Conservation (phyloP, 2,113 vertebrate species). For the Pseudorasbora parva region DNA sequence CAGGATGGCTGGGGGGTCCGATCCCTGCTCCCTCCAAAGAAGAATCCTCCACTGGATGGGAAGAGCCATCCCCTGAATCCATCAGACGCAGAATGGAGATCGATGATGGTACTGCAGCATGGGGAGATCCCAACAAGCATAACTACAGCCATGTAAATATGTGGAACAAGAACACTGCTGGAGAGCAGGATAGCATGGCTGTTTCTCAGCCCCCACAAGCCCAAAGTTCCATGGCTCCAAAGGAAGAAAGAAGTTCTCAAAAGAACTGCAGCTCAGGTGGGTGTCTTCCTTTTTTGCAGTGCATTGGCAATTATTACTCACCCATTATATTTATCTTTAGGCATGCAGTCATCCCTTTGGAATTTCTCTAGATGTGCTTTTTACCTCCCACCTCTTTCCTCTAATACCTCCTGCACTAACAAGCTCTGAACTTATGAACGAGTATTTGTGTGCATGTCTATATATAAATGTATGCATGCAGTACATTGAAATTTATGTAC, state of each 20-base stretch:
- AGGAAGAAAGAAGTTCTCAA: constrained; percentile 67
- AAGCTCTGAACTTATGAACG: not conserved
- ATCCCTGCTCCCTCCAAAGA: constrained; percentile 85
- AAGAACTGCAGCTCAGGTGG: constrained; percentile 82
- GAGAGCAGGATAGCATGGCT: constrained; percentile 83
- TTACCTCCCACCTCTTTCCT: constrained; percentile 29
- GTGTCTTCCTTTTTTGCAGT: constrained; percentile 48
- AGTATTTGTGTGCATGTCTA: constrained; percentile 4
- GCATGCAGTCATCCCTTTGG: constrained; percentile 44
- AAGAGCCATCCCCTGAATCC: constrained; percentile 95
- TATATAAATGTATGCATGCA: constrained; percentile 22
- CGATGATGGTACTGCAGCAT: constrained; percentile 95
- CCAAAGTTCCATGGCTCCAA: constrained; percentile 75
- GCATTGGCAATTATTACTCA: constrained; percentile 28
- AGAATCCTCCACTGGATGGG: constrained; percentile 90
- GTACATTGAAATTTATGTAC: not conserved
- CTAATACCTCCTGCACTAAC: constrained; percentile 6
- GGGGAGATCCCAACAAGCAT: constrained; percentile 92
- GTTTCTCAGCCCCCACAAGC: constrained; percentile 72
- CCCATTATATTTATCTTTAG: constrained; percentile 50
- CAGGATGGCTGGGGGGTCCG: constrained; percentile 89
- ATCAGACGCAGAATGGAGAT: constrained; percentile 94
- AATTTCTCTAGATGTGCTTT: constrained; percentile 41
- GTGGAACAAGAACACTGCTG: constrained; percentile 89
- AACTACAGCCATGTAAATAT: constrained; percentile 89